Base-by-base conservation (phyloP, 2,888 invertebrate genomes). In the Torymus auratus region DNA sequence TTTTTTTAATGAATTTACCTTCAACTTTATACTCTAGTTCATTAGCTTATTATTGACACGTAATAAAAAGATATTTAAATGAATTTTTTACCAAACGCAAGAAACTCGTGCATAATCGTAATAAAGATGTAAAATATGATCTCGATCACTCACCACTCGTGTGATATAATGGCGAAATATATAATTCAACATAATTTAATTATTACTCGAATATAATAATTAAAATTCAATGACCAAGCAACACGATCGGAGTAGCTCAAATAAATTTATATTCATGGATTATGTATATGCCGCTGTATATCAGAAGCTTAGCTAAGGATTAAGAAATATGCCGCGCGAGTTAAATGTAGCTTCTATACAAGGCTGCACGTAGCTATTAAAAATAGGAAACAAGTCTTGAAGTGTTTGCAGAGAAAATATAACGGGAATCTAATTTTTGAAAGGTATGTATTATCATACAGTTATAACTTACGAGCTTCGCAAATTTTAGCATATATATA, bases 351-450 rank as follows among this genome's bases (percentile, higher is more conserved):
- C 68, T 81, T 70, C 61, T 67, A 4, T 50, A 20, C 62, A n/a
- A 52, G 52, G 17, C 14, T 72, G 17, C 41, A 50, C 7, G 55
- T 68, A 61, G 61, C 65, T 72, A 52, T 53, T 55, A 76, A 77
- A 65, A 62, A 71, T 71, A 52, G 77, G 69, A 81, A 78, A 78
- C 73, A 52, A 69, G 77, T 78, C 14, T 50, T 23, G 56, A 72
- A 81, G 61, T 78, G 75, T 75, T 82, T 75, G 69, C 75, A 68
- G 67, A 75, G 78, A 78, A 78, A 82, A 78, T 75, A 81, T 78
- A 82, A 82, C 82, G 82, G 82, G 70, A 77, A 28, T 41, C 17
- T 1, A n/a, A 61, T 68, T 77, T 81, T 78, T 78, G 23, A 60
- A 64, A 60, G 13, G 77, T 52, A n/a, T 20, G 53, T 52, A 77